phyloP scores from a whole-genome alignment of 2,888 invertebrate genomes.

The Sclerodermus sp. region DNA sequence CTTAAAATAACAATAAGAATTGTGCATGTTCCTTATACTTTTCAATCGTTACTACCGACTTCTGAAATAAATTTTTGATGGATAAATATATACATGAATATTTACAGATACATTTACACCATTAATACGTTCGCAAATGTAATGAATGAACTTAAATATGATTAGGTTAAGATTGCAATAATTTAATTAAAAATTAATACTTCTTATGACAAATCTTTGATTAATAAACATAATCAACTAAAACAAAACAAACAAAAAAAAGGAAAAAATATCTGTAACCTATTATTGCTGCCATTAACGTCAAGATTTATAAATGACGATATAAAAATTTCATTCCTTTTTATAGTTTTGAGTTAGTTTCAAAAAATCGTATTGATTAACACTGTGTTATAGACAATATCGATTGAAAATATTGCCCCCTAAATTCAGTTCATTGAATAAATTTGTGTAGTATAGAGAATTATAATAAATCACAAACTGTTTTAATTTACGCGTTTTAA shows the following conservation, averaged over 20 bases:
- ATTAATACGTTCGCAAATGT: conserved; percentile 27
- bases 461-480: no score
- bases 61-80: conserved; percentile 27
- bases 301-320: not conserved
- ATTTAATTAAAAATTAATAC: conserved; percentile 47
- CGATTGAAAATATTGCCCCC: not conserved
- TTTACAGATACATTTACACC: conserved; percentile 47
- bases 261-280: not conserved
- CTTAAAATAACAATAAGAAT: no score
- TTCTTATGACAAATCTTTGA: conserved; percentile 48
- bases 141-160: conserved; percentile 33
- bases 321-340: not conserved
- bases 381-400: not conserved
- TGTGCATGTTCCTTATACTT: no score
- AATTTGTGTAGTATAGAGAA: no score
- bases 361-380: no score
- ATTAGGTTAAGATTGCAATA: conserved; percentile 35
- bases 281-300: not conserved
- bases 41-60: conserved; percentile 26
- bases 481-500: no score
- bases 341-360: no score
- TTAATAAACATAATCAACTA: conserved; percentile 31
- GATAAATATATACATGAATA: conserved; percentile 45
- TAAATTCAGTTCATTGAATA: no score
- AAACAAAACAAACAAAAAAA: not conserved